Conservation (phyloP, 2,797 vertebrate genomes). For the Selene dorsalis region DNA sequence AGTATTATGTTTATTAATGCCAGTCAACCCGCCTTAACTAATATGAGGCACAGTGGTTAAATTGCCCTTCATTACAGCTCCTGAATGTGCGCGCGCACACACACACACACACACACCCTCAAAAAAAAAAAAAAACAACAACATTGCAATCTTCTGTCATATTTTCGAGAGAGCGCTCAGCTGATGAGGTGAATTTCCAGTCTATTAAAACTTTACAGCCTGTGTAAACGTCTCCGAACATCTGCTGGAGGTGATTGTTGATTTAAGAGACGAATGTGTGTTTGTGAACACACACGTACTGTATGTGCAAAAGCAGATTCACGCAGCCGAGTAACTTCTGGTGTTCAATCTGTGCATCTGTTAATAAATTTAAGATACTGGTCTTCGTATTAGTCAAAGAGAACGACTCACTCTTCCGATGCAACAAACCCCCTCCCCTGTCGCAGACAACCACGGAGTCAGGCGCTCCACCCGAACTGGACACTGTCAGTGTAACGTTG, state of each 20-base stretch:
- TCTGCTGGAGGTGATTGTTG: constrained; percentile 18
- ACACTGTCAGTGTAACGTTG: constrained; percentile 15
- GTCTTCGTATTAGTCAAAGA: neutral
- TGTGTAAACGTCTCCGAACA: constrained; percentile 30
- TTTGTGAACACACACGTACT: constrained; percentile 1
- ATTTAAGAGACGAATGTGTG: constrained; percentile 15
- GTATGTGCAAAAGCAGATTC: neutral
- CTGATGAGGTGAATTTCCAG: constrained; percentile 11
- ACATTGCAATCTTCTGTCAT: neutral
- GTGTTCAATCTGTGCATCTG: neutral
- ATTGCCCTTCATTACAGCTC: neutral
- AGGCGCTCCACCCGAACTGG: neutral
- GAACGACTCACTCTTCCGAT: neutral
- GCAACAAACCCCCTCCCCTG: neutral
- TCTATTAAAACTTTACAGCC: constrained; percentile 35
- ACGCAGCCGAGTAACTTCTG: neutral
- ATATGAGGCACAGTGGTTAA: neutral
- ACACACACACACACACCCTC: neutral
- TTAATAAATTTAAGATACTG: neutral
- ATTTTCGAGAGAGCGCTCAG: neutral
- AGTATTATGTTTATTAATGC: neutral
- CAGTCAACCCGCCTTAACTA: neutral
- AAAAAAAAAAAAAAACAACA: neutral
- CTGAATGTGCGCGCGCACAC: neutral
- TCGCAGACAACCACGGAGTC: neutral